Percentiles rank a stretch among this genome's conserved stretches.
Conservation (phyloP, 2,113 vertebrate species). For the Esox niger region DNA sequence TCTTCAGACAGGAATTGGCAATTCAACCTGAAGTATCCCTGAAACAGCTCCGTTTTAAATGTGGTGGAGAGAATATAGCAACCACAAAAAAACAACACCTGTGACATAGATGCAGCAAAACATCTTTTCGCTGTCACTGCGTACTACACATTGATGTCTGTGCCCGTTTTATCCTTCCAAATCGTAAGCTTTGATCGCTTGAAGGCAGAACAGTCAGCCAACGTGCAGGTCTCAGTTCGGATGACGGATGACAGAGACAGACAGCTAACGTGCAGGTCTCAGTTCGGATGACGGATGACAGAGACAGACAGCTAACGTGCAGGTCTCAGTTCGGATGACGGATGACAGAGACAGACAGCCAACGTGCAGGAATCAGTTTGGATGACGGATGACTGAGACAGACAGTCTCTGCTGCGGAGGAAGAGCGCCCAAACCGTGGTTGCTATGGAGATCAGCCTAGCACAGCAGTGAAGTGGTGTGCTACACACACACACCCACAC, state of each 20-base stretch:
- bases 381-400: constrained; percentile 28
- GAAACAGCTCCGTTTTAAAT: not conserved
- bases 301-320: too few relatives aligned
- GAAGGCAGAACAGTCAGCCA: not conserved
- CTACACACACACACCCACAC: constrained; percentile 22
- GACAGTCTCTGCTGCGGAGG: constrained; percentile 8
- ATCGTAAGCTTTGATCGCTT: not conserved
- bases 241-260: not conserved
- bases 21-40: not conserved
- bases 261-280: too few relatives aligned
- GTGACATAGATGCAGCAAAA: not conserved
- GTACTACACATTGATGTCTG: too few relatives aligned
- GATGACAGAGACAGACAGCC: not conserved
- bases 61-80: not conserved
- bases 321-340: too few relatives aligned
- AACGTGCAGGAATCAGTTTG: constrained; percentile 19
- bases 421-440: constrained; percentile 13
- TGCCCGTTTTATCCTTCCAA: not conserved
- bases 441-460: constrained; percentile 29
- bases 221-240: too few relatives aligned
- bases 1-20: constrained; percentile 1
- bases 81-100: too few relatives aligned
- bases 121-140: not conserved
- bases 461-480: constrained; percentile 21
- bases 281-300: not conserved